Conservation (phyloP, 2,113 vertebrate genomes). For the Cyprinodon brontotheroides region DNA sequence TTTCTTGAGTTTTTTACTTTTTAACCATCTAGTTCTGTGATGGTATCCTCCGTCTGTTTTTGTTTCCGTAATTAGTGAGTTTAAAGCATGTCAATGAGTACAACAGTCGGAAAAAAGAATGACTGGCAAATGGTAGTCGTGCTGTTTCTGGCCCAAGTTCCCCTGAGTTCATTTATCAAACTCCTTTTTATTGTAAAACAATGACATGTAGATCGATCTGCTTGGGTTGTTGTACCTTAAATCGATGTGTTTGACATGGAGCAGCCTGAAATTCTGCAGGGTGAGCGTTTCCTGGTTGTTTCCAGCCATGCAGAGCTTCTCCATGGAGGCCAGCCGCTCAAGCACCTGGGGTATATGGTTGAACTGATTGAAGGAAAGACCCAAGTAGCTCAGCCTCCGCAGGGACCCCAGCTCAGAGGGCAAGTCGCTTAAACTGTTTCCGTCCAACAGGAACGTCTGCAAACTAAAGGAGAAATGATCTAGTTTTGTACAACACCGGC, state of each 20-base stretch:
- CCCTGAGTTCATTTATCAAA: neutral
- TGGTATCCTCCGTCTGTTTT: slow-evolving; percentile 29
- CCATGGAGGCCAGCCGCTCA: slow-evolving; percentile 88
- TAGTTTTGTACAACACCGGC: neutral
- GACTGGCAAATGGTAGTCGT: neutral
- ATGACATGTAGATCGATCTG: neutral
- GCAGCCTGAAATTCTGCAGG: slow-evolving; percentile 87
- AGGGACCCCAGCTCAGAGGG: slow-evolving; percentile 89
- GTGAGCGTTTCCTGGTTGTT: slow-evolving; percentile 86
- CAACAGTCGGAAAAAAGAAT: neutral
- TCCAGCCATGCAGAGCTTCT: slow-evolving; percentile 96
- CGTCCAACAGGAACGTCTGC: slow-evolving; percentile 95
- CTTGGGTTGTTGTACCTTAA: slow-evolving; percentile 80
- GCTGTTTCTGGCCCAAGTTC: neutral
- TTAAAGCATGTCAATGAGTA: slow-evolving; percentile 15
- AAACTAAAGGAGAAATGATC: slow-evolving; percentile 79
- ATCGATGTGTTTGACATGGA: slow-evolving; percentile 92
- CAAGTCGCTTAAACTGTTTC: slow-evolving; percentile 90
- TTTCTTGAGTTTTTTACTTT: slow-evolving; percentile 46
- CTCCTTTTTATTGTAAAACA: neutral
- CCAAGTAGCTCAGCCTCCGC: slow-evolving; percentile 88
- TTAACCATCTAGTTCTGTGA: slow-evolving; percentile 2
- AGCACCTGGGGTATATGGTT: slow-evolving; percentile 87
- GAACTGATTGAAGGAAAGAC: slow-evolving; percentile 97
- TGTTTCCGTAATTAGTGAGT: slow-evolving; percentile 46